Base-by-base conservation (phyloP, 2,888 invertebrate species). In the Polydrusus pterygomalis region DNA sequence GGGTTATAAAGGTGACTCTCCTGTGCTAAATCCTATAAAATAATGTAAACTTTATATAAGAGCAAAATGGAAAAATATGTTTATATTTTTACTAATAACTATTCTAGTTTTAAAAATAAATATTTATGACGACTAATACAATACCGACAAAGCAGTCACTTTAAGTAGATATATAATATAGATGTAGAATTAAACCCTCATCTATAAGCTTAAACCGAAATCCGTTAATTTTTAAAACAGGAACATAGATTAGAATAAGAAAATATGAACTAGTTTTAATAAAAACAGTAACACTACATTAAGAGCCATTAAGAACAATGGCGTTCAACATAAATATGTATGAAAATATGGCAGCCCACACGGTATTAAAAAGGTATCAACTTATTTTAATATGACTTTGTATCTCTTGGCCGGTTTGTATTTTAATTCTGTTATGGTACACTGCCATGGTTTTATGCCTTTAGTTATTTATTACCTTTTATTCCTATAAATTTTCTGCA, bases 341-440 rank as follows among this genome's bases (percentile, higher is more conserved):
- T 75, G 75, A 64, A 74, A 74, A 70, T 74, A 74, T 70, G 72
- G 63, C 75, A 34, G 65, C 78, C 78, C 76, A 78, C 78, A 60
- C 69, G 67, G 65, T 70, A 78, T 78, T 76, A 75, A 76, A 78
- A 78, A 68, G 73, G 74, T 76, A 76, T 78, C 75, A 78, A 75
- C 71, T 77, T 77, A 74, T 74, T 77, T 65, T 74, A 74, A 49
- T 64, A 64, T 15, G 64, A 49, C 64, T 47, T 64, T 64, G 64
- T 64, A 49, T 64, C 64, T 64, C 30, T 20, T 49, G 34, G 13
- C 34, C 34, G 30, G 58, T 38, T 58, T 17, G 34, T 58, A 34
- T 9, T 34, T 56, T 34, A 56, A 34, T 56, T 56, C 56, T 60
- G 58, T 60, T 60, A 60, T 60, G 58, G 58, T 38, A 38, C 58